A percentile compares a stretch with the other conserved stretches of the same genome.
Evolutionary conservation across 92 coral and sea anemone species (phyloP).

Genomic region (Paragorgia papillata): DNA sequence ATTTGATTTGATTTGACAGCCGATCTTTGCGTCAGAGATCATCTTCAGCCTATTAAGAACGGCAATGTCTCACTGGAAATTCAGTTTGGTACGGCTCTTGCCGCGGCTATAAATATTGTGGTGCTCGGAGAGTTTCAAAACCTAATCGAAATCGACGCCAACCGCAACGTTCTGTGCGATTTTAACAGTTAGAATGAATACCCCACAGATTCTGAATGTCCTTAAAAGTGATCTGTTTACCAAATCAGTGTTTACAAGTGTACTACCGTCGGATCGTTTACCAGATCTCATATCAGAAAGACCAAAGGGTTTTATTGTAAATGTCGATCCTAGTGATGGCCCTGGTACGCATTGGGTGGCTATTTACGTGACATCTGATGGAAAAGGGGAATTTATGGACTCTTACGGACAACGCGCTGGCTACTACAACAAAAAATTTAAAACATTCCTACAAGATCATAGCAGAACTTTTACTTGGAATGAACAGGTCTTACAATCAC

Average conservation of each 20-base stretch:
- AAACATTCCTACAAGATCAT: constrained; percentile 35
- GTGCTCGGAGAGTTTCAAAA: constrained; percentile 42
- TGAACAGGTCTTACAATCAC: constrained; percentile 41
- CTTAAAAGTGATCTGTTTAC: constrained; percentile 35
- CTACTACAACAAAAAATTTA: constrained; percentile 34
- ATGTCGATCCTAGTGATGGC: constrained; percentile 14
- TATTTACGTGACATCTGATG: constrained; percentile 24
- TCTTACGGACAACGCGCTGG: constrained; percentile 53
- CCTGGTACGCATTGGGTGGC: constrained; percentile 48
- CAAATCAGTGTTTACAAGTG: constrained; percentile 27
- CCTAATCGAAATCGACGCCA: constrained; percentile 37
- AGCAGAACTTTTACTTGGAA: constrained; percentile 23
- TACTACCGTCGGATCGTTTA: constrained; percentile 42
- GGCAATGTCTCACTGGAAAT: constrained; percentile 34
- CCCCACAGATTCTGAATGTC: constrained; percentile 22
- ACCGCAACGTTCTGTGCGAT: constrained; percentile 37
- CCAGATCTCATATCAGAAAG: constrained; percentile 30
- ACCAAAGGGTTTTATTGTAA: constrained; percentile 10
- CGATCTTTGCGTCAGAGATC: constrained; percentile 23
- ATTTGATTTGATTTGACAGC: constrained; percentile 15
- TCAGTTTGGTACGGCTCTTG: constrained; percentile 27
- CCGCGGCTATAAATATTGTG: constrained; percentile 32
- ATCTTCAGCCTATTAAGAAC: constrained; percentile 24
- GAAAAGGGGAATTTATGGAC: constrained; percentile 52
- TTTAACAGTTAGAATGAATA: constrained; percentile 27